Conservation (phyloP, 1,140 invertebrate species). For the Anastrepha obliqua region DNA sequence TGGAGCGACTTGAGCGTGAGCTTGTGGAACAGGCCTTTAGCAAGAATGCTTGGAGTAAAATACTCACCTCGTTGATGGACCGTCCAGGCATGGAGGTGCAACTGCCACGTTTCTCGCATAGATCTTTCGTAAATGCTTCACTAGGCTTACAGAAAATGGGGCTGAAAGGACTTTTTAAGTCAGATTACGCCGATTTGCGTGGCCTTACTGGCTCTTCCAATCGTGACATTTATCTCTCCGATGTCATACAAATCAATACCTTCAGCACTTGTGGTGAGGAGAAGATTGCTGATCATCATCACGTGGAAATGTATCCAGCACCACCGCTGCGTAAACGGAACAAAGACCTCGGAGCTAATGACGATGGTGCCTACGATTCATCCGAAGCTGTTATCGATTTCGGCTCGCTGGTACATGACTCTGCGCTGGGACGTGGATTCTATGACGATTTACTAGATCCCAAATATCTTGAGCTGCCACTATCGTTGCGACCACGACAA, state of each 20-base stretch:
- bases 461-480: constrained; percentile 78
- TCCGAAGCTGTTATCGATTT: constrained; percentile 67
- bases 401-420: constrained; percentile 74
- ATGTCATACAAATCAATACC: constrained; percentile 86
- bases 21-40: constrained; percentile 80
- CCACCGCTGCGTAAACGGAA: constrained; percentile 76
- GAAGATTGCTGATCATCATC: constrained; percentile 82
- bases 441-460: constrained; percentile 79
- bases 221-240: constrained; percentile 85
- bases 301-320: constrained; percentile 86
- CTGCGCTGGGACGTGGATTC: constrained; percentile 77
- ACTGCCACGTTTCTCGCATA: constrained; percentile 87
- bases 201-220: constrained; percentile 84
- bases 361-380: constrained; percentile 64
- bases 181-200: constrained; percentile 83
- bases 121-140: constrained; percentile 86
- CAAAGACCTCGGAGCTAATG: constrained; percentile 67
- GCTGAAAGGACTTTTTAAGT: constrained; percentile 84
- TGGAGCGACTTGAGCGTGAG: constrained; percentile 82
- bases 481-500: constrained; percentile 82
- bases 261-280: constrained; percentile 88
- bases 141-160: constrained; percentile 86
- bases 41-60: constrained; percentile 83
- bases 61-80: constrained; percentile 83
- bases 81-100: constrained; percentile 85